phyloP scores from a whole-genome alignment of 2,888 invertebrate species.

The Drosophila kanekoi region DNA sequence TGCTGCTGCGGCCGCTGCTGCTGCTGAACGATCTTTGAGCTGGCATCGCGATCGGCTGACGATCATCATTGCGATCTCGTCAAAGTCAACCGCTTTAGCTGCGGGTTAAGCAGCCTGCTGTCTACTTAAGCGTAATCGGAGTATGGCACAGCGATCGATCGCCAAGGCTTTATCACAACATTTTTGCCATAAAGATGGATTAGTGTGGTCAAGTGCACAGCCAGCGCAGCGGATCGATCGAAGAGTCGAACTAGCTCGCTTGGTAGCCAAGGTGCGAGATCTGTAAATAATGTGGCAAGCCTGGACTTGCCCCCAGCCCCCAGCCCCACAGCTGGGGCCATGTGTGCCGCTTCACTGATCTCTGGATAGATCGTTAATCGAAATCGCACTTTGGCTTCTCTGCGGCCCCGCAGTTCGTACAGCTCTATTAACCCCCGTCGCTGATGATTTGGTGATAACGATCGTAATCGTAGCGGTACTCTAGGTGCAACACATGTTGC shows the following conservation, averaged over 20 bases:
- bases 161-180: slow-evolving; percentile 72
- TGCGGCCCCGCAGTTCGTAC: slow-evolving; percentile 49
- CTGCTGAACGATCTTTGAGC: slow-evolving; percentile 31
- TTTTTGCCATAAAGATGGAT: slow-evolving; percentile 70
- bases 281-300: slow-evolving; percentile 78
- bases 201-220: slow-evolving; percentile 76
- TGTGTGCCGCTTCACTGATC: slow-evolving; percentile 63
- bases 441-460: slow-evolving; percentile 85
- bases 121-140: slow-evolving; percentile 82
- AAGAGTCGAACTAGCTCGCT: slow-evolving; percentile 15
- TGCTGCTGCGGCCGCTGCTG: slow-evolving; percentile 24
- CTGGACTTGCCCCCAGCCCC: slow-evolving; percentile 8
- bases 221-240: slow-evolving; percentile 45
- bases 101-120: slow-evolving; percentile 82
- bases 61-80: slow-evolving; percentile 45
- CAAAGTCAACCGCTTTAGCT: slow-evolving; percentile 79
- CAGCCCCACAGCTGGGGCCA: slow-evolving; percentile 54
- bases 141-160: slow-evolving; percentile 60
- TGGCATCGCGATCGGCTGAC: slow-evolving; percentile 18
- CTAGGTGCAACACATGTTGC: slow-evolving; percentile 78
- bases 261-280: slow-evolving; percentile 76
- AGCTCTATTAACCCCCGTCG: slow-evolving; percentile 83
- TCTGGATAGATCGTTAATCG: slow-evolving; percentile 57
- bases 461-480: slow-evolving; percentile 81
- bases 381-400: slow-evolving; percentile 48